A percentile compares a stretch with the other conserved stretches of the same genome.
phyloP scores from a whole-genome alignment of 1,140 invertebrate genomes.

The Glossosoma conforme region DNA sequence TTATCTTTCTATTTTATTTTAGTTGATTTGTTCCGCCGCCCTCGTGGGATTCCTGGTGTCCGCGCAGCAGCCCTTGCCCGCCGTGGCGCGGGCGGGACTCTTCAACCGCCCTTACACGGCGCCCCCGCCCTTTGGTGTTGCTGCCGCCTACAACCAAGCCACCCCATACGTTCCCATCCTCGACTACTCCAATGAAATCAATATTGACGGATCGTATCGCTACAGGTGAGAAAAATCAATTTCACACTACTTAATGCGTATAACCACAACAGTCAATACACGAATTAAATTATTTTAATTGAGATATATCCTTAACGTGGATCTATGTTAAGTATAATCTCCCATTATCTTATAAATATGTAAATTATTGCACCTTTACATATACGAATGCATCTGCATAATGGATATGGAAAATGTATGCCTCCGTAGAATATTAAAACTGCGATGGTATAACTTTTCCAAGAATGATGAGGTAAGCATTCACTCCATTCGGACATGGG shows the following conservation, averaged over 20 bases:
- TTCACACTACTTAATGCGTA: neutral
- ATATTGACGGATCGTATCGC: slow-evolving; percentile 40
- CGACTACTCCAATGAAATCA: slow-evolving; percentile 39
- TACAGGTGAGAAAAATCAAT: slow-evolving; percentile 36
- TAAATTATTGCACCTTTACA: no score
- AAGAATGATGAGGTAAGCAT: no score
- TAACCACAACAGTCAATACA: no score
- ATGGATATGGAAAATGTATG: no score
- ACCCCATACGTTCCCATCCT: slow-evolving; percentile 38
- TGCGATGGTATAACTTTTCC: no score
- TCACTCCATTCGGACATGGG: no score
- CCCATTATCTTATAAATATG: no score
- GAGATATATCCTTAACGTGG: no score
- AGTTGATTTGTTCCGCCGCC: slow-evolving; percentile 20
- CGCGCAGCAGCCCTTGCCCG: slow-evolving; percentile 16
- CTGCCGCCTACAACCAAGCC: slow-evolving; percentile 31
- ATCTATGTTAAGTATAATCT: no score
- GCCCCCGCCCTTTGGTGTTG: slow-evolving; percentile 2
- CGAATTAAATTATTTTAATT: no score
- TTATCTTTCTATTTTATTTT: slow-evolving; percentile 2
- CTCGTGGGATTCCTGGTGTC: slow-evolving; percentile 18
- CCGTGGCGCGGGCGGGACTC: slow-evolving; percentile 13
- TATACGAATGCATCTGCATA: no score
- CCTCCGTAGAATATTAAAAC: no score
- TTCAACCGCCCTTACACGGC: slow-evolving; percentile 34